Evolutionary conservation across 1,140 invertebrate genomes (phyloP).

Genomic region (Nephotettix cincticeps): DNA sequence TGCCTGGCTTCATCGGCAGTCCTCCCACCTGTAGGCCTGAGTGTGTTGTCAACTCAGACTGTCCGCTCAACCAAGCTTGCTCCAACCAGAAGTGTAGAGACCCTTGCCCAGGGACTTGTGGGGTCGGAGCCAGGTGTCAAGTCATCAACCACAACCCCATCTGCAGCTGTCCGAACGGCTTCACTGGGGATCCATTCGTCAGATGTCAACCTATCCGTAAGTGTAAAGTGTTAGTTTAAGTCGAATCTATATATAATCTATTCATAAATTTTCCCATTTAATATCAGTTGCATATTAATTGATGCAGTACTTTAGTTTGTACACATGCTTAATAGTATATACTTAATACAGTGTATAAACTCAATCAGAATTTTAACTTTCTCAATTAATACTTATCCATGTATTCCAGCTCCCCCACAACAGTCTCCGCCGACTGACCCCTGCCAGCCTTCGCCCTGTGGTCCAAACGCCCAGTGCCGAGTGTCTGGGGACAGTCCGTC

Average conservation of each 20-base stretch:
- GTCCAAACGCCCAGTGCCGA: slow-evolving; percentile 62
- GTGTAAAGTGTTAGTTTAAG: no score
- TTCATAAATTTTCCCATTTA: no score
- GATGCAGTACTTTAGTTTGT: neutral
- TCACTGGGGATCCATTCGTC: slow-evolving; percentile 46
- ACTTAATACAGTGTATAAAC: neutral
- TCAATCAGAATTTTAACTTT: neutral
- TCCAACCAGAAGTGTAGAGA: slow-evolving; percentile 59
- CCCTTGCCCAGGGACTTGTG: slow-evolving; percentile 64
- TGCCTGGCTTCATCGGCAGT: slow-evolving; percentile 57
- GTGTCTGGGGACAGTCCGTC: slow-evolving; percentile 56
- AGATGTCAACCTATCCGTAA: slow-evolving; percentile 38
- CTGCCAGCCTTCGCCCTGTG: slow-evolving; percentile 59
- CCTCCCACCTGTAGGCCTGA: slow-evolving; percentile 63
- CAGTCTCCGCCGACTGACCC: slow-evolving; percentile 39
- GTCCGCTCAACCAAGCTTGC: slow-evolving; percentile 58
- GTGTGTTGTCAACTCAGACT: slow-evolving; percentile 62
- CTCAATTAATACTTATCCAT: neutral
- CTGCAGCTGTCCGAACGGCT: slow-evolving; percentile 47
- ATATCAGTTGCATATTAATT: neutral
- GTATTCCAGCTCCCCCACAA: slow-evolving; percentile 13
- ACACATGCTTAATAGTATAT: neutral
- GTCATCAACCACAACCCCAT: slow-evolving; percentile 65
- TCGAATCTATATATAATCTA: no score
- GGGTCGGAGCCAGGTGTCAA: slow-evolving; percentile 49